Percentiles rank a stretch among this genome's conserved stretches.
Evolutionary conservation across 2,888 invertebrate species (phyloP).

Genomic region (Erannis defoliaria): DNA sequence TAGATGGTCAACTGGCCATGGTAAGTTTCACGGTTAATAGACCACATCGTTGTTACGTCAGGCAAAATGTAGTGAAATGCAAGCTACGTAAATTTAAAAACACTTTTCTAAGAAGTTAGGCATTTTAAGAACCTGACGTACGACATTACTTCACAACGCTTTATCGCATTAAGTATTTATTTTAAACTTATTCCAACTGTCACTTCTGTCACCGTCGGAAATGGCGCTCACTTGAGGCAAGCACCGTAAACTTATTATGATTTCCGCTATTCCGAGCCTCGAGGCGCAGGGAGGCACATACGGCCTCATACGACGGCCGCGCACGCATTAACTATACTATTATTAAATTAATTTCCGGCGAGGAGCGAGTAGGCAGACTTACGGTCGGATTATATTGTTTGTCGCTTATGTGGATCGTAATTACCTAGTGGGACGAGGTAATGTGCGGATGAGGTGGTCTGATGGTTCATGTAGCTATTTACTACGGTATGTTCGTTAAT

Average conservation of each 20-base stretch:
- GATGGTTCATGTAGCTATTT: background rate
- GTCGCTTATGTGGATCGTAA: conserved; percentile 31
- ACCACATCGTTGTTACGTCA: no score
- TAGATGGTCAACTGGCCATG: no score
- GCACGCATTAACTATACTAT: conserved; percentile 60
- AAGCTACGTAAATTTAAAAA: no score
- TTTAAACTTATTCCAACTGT: conserved; percentile 12
- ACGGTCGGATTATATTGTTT: conserved; percentile 42
- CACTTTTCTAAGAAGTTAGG: background rate
- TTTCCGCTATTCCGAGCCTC: conserved; percentile 26
- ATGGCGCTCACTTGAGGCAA: conserved; percentile 11
- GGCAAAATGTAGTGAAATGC: no score
- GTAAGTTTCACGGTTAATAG: no score
- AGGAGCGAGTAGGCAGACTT: conserved; percentile 12
- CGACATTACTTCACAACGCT: background rate
- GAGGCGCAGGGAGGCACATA: conserved; percentile 17
- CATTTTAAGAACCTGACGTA: background rate
- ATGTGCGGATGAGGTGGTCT: background rate
- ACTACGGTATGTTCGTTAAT: background rate
- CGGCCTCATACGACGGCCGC: conserved; percentile 21
- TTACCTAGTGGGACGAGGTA: conserved; percentile 4
- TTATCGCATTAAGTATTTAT: background rate
- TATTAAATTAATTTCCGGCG: conserved; percentile 70
- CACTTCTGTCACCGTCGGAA: conserved; percentile 13
- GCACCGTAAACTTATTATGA: conserved; percentile 32